Evolutionary conservation across 2,797 vertebrate species (phyloP).

Genomic region (Sebastiscus tertius): DNA sequence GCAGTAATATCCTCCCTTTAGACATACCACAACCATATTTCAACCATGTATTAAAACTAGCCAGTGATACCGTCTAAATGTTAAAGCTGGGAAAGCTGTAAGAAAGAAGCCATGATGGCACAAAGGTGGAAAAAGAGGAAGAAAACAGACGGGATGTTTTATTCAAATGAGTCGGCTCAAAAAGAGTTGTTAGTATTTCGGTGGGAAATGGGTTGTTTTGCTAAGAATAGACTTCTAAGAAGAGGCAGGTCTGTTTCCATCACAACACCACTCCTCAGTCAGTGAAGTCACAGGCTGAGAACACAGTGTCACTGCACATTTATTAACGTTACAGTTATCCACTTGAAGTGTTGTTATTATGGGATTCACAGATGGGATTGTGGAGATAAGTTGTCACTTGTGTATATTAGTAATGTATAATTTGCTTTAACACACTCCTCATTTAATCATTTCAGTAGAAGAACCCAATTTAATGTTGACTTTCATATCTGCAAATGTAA

Average conservation of each 20-base stretch:
- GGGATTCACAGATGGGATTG: neutral
- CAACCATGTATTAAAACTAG: neutral
- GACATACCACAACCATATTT: neutral
- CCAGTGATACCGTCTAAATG: neutral
- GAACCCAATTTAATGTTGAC: neutral
- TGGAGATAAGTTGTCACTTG: neutral
- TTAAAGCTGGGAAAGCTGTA: neutral
- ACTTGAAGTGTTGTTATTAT: neutral
- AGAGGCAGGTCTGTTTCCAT: neutral
- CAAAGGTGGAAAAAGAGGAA: neutral
- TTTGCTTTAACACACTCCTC: neutral
- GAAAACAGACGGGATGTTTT: neutral
- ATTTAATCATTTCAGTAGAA: neutral
- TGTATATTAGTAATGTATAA: neutral
- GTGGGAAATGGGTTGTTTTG: neutral
- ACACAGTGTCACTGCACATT: neutral
- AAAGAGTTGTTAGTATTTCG: neutral
- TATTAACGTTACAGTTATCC: neutral
- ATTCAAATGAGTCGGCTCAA: conserved; percentile 1
- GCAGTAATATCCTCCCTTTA: neutral
- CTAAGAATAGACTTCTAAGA: conserved; percentile 4
- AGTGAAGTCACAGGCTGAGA: conserved; percentile 4
- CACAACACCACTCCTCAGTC: neutral
- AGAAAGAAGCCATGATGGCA: neutral
- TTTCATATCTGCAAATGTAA: neutral